phyloP scores from a whole-genome alignment of 1,140 invertebrate species.

The Leptinotarsa defecta region DNA sequence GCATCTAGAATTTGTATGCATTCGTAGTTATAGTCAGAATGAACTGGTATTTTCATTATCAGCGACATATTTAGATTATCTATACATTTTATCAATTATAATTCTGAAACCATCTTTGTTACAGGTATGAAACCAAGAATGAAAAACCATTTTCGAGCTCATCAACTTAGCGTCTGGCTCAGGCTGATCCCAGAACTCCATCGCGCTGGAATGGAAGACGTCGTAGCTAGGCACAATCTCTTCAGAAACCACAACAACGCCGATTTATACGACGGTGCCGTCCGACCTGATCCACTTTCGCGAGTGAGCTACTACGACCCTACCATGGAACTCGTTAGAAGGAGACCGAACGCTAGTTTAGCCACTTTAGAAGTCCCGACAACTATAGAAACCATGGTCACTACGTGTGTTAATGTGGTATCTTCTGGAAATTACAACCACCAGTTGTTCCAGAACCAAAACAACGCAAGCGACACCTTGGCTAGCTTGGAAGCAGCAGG shows the following conservation, averaged over 20 bases:
- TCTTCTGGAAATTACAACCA: constrained; percentile 61
- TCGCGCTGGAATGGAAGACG: constrained; percentile 84
- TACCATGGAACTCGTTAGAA: constrained; percentile 63
- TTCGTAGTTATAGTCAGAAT: too few species aligned
- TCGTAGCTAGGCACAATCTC: constrained; percentile 80
- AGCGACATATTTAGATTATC: too few species aligned
- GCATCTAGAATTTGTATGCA: too few species aligned
- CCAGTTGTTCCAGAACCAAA: constrained; percentile 63
- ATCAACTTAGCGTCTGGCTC: constrained; percentile 92
- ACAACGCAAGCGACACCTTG: constrained; percentile 68
- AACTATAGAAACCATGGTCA: constrained; percentile 63
- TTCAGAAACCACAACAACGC: constrained; percentile 82
- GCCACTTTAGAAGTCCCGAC: constrained; percentile 60
- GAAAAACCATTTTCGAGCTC: constrained; percentile 92
- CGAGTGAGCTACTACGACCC: constrained; percentile 62
- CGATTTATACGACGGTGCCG: constrained; percentile 79
- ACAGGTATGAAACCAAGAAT: constrained; percentile 86
- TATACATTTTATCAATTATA: too few species aligned
- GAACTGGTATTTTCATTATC: too few species aligned
- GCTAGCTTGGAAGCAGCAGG: constrained; percentile 79
- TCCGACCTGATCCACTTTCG: constrained; percentile 76
- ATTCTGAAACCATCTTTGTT: constrained; percentile 40
- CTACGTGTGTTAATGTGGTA: constrained; percentile 63
- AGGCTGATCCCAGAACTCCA: constrained; percentile 91
- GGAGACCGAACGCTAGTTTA: constrained; percentile 60